These are phyloP conservation scores for Halictus quadricinctus DNA, from an alignment of 2,888 invertebrate species.

Conservation along the genomic window DNA sequence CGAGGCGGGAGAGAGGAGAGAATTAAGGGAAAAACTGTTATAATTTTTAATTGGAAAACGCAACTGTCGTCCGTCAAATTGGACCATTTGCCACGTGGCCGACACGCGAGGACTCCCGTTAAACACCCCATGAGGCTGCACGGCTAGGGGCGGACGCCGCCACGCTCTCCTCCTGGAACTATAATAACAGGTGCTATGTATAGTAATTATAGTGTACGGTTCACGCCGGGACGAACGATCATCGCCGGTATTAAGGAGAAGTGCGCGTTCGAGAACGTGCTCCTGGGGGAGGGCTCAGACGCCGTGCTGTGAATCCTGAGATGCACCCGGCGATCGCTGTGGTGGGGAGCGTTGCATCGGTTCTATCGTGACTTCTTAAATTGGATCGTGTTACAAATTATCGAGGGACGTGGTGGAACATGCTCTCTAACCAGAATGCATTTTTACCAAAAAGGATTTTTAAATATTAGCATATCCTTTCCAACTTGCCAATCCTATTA, in stretches of 20 bases:
- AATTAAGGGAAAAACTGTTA: constrained; percentile 65
- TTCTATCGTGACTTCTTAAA: not conserved
- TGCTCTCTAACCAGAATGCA: not conserved
- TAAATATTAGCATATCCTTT: not conserved
- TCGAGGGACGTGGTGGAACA: not conserved
- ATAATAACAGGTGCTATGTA: constrained; percentile 69
- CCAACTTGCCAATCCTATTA: not conserved
- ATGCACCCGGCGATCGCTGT: not conserved
- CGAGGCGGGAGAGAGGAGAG: constrained; percentile 32
- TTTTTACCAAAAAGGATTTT: not conserved
- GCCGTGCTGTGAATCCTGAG: not conserved
- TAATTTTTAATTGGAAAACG: constrained; percentile 72
- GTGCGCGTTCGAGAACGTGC: not conserved
- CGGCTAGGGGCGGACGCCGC: constrained; percentile 55
- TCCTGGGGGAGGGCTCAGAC: not conserved
- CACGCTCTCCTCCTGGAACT: constrained; percentile 58
- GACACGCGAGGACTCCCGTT: constrained; percentile 66
- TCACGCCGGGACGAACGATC: constrained; percentile 26
- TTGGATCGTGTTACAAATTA: not conserved
- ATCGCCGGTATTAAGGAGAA: constrained; percentile 33
- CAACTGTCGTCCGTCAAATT: constrained; percentile 73
- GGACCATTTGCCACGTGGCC: constrained; percentile 72
- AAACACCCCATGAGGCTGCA: constrained; percentile 55
- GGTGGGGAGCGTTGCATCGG: not conserved
- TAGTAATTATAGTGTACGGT: constrained; percentile 61